These are phyloP conservation scores for Trematocara nigrifrons DNA, from an alignment of 2,113 vertebrate genomes.

Conservation along the genomic window DNA sequence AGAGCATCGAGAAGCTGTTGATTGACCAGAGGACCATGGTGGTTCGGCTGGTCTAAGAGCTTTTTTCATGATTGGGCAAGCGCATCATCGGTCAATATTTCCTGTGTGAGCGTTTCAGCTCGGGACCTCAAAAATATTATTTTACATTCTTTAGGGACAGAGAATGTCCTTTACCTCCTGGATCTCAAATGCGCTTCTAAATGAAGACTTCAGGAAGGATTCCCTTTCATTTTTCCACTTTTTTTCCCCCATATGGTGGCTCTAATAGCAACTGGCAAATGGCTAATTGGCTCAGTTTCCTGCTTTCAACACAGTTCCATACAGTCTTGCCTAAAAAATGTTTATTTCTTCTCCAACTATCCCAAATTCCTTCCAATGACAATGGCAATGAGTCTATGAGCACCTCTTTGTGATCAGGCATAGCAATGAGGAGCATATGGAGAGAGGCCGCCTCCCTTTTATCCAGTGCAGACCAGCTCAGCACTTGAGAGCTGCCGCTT, in stretches of 20 bases:
- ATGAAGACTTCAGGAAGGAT: conserved; percentile 19
- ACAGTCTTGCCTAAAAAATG: conserved; percentile 16
- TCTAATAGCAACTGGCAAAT: neutral
- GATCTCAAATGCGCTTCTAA: conserved; percentile 9
- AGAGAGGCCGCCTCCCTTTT: conserved; percentile 54
- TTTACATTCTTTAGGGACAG: conserved; percentile 7
- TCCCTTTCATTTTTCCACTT: neutral
- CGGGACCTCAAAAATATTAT: conserved; percentile 18
- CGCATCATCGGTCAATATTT: neutral
- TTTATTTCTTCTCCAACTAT: conserved; percentile 31
- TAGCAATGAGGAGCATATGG: conserved; percentile 57
- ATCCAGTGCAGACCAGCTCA: conserved; percentile 59
- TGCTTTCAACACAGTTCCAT: conserved; percentile 29
- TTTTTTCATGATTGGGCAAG: neutral
- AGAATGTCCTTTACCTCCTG: conserved; percentile 7
- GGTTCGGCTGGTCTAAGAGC: neutral
- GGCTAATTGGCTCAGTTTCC: conserved; percentile 10
- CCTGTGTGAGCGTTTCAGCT: conserved; percentile 9
- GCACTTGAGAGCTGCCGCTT: conserved; percentile 59
- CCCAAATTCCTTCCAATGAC: conserved; percentile 14
- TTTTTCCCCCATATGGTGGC: conserved; percentile 18
- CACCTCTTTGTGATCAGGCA: conserved; percentile 53
- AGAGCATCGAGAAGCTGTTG: neutral
- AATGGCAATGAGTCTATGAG: conserved; percentile 20
- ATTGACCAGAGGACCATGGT: neutral